These are phyloP conservation scores for Tiphia femorata DNA, from an alignment of 2,888 invertebrate genomes.

Conservation along the genomic window DNA sequence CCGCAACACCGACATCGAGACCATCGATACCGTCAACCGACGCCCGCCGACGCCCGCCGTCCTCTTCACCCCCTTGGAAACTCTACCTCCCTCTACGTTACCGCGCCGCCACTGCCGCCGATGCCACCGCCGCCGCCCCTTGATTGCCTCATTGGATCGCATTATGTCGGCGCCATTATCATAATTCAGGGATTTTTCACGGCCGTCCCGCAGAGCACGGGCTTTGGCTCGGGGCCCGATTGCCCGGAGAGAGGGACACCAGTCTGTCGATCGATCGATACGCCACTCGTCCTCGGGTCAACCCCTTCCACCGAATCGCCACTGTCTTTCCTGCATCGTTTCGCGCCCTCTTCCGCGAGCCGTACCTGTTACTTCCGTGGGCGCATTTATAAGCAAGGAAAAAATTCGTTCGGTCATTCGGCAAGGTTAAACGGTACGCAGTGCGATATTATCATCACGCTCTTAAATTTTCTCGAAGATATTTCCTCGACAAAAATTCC, in stretches of 20 bases:
- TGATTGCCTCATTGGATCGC: conserved; percentile 69
- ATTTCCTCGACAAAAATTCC: too few relatives aligned
- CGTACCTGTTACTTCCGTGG: conserved; percentile 1
- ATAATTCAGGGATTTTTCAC: conserved; percentile 67
- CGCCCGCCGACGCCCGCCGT: conserved; percentile 25
- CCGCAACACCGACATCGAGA: conserved; percentile 29
- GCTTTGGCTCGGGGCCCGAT: conserved; percentile 55
- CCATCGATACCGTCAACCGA: conserved; percentile 59
- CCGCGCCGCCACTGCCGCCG: conserved; percentile 22
- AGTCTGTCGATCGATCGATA: conserved; percentile 44
- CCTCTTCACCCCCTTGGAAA: too few relatives aligned
- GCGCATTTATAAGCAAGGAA: too few relatives aligned
- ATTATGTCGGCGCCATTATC: conserved; percentile 68
- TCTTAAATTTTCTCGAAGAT: too few relatives aligned
- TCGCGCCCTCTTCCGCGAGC: not conserved
- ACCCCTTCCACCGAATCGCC: not conserved
- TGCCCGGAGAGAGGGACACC: conserved; percentile 35
- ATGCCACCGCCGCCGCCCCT: conserved; percentile 54
- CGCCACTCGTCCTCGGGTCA: not conserved
- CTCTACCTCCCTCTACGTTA: too few relatives aligned
- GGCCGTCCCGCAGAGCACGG: conserved; percentile 50
- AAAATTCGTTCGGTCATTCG: too few relatives aligned
- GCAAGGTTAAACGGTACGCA: too few relatives aligned
- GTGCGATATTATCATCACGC: too few relatives aligned
- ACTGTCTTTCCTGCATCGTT: conserved; percentile 11